Percentiles rank a stretch among this genome's conserved stretches.
Evolutionary conservation across 2,797 vertebrate species (phyloP).

Genomic region (Argyrosomus regius): DNA sequence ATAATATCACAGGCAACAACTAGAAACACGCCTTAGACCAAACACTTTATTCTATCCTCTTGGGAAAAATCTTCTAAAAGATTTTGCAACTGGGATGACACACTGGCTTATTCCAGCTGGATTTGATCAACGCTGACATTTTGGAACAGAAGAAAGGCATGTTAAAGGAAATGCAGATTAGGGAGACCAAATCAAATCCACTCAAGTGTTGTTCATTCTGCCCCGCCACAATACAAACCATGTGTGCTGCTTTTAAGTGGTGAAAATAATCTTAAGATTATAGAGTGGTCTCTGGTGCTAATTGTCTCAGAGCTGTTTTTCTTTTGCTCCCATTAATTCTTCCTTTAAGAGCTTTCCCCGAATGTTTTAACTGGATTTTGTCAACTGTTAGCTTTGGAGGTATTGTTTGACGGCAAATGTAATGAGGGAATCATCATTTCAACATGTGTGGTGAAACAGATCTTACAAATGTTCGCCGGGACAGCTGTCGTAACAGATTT

Average conservation of each 20-base stretch:
- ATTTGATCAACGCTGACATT: conserved; percentile 77
- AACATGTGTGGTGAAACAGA: conserved; percentile 75
- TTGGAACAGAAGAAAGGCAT: conserved; percentile 75
- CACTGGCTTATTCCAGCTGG: conserved; percentile 74
- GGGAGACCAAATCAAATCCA: conserved; percentile 80
- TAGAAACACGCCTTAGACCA: conserved; percentile 36
- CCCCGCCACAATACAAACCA: conserved; percentile 79
- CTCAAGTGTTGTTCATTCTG: conserved; percentile 80
- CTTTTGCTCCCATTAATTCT: conserved; percentile 80
- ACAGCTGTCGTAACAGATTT: conserved; percentile 76
- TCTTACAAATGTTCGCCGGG: conserved; percentile 65
- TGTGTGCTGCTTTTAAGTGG: conserved; percentile 85
- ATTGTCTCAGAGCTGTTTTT: conserved; percentile 84
- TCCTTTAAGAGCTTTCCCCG: conserved; percentile 74
- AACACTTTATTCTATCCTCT: conserved; percentile 55
- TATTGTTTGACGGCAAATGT: conserved; percentile 77
- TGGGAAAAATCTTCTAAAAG: conserved; percentile 62
- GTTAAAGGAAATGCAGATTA: conserved; percentile 83
- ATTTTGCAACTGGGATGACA: conserved; percentile 70
- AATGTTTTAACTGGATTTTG: conserved; percentile 78
- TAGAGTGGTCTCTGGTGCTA: conserved; percentile 84
- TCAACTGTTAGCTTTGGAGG: conserved; percentile 77
- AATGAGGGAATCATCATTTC: conserved; percentile 77
- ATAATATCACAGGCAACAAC: conserved; percentile 47
- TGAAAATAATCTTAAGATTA: conserved; percentile 85